Evolutionary conservation across 1,140 invertebrate genomes (phyloP), one percentile per base, ranked within the genome.

Genomic region (Drosophila malerkotliana): DNA sequence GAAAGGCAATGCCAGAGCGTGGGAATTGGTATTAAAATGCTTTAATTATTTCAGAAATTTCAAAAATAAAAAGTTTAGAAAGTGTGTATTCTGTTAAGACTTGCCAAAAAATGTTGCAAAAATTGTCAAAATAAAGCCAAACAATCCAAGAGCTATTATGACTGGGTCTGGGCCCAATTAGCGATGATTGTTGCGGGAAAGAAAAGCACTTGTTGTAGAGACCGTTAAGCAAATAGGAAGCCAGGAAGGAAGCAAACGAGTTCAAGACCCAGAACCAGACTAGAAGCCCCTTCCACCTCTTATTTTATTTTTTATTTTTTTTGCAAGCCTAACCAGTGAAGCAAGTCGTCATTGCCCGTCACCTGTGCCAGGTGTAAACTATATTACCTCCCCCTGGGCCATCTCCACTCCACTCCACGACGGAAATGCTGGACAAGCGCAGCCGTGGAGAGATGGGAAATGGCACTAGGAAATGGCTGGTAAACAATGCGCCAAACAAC

Each of bases 401-500:
- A 7, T 28, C 26, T 6, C 6, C 6, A 5, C 6, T 28, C 26
- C 6, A 7, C 26, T 5, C 26, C 26, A 28, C 55, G 24, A 72
- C 68, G 68, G 68, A 72, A 72, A 60, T 60, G 68, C 68, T 47
- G 55, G 67, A 72, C 68, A 45, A 55, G 41, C 48, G 41, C 48
- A 14, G 44, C 52, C 12, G 62, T 32, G 28, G 24, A 63, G 55
- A 55, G 53, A 39, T 60, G 83, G 79, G 83, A 87, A 87, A 89
- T 89, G 83, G 83, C 83, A 87, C 83, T 87, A 89, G 83, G 83
- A 87, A 87, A 87, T 87, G 79, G 83, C 83, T 88, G 77, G 83
- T 87, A 88, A 88, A 83, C 84, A 79, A 88, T 69, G 75, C 67
- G 77, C 67, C 73, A 72, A 68, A 54, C 41, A 62, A 28, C 48